Evolutionary conservation across 2,888 invertebrate species (phyloP), one percentile per base, ranked within the genome.

Genomic region (Andrena bicolor): DNA sequence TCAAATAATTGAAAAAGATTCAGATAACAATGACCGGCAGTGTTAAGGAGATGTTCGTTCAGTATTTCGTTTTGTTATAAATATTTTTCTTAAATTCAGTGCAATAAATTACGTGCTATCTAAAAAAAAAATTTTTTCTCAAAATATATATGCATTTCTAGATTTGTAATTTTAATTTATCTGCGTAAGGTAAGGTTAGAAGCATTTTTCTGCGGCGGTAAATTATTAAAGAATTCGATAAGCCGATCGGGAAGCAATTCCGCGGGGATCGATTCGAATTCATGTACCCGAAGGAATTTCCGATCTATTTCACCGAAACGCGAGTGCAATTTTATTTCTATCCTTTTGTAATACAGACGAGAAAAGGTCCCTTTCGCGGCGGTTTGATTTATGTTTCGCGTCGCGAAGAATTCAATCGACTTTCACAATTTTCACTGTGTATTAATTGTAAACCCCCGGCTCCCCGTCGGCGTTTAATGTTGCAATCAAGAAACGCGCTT

Each of bases 371-470:
- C 26, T 48, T 13, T 26, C 20, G 26, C 20, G 58, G 28, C 16
- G 41, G 41, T 41, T 41, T 16, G 41, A 16, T 20, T 28, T 20
- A 58, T 13, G 23, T 20, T 30, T 28, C 6, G 13, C 13, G n/a
- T 51, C 32, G 13, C 28, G 35, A 72, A 35, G 16, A 20, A 69
- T 64, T 69, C 23, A 64, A 68, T 69, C 28, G 63, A 69, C 69
- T 75, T 79, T 75, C 79, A 58, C 79, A 49, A 75, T 79, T 79
- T 79, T 10, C 68, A 75, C 69, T 63, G 49, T 4, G 5, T 51
- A 61, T 58, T 53, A 80, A 76, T 41, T 41, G 41, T 28, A 60
- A 58, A 75, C 58, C 32, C 28, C 35, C 28, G 26, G 60, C 63
- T 28, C n/a, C 20, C 35, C 10, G 49, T 32, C 58, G 26, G 30